Evolutionary conservation across 2,797 vertebrate genomes (phyloP), one percentile per base, ranked within the genome.

Genomic region (Alcedo atthis): DNA sequence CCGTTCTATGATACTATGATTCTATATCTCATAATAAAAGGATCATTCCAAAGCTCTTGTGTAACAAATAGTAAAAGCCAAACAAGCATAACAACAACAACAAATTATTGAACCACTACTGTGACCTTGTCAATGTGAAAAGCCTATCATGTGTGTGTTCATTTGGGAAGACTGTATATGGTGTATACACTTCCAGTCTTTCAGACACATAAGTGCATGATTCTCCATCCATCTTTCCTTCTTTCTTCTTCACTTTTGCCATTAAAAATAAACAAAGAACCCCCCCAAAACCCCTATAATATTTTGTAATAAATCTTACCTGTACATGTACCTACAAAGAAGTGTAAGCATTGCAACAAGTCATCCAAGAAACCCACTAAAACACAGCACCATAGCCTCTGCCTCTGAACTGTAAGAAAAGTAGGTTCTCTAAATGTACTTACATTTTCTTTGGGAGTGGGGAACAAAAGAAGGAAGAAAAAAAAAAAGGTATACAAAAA

Each of bases 181-280:
- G 6, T 33, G 28, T 8, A 5, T 78, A 28, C 87, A 17, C 37
- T 85, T 77, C 59, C 68, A 19, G 12, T 37, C 5, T 74, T 45
- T 25, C 28, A 66, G 40, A 42, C 9, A 58, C 0, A 2, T 6
- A 57, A 35, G 2, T 3, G 1, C 15, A 22, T 54, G 24, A 6
- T 78, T 3, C 3, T 22, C 8, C 15, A 67, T 37, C 5, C 20
- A 54, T 2, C 1, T 46, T 9, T 68, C 25, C 5, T 37, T 33
- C 12, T 76, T 59, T 62, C 19, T 63, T 70, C 19, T 77, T 18
- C 4, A 2, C 8, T 53, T 48, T 15, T 24, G 2, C 2, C 15
- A 49, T 49, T 63, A 5, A 10, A 67, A 62, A 68, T 48, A 42
- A 69, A 37, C 35, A 74, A 15, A 8, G 1, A 22, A 64, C 12